Percentiles rank a stretch among this genome's conserved stretches.
These are phyloP conservation scores for Gasterosteus aculeatus DNA, from an alignment of 2,113 vertebrate species.

Conservation along the genomic window DNA sequence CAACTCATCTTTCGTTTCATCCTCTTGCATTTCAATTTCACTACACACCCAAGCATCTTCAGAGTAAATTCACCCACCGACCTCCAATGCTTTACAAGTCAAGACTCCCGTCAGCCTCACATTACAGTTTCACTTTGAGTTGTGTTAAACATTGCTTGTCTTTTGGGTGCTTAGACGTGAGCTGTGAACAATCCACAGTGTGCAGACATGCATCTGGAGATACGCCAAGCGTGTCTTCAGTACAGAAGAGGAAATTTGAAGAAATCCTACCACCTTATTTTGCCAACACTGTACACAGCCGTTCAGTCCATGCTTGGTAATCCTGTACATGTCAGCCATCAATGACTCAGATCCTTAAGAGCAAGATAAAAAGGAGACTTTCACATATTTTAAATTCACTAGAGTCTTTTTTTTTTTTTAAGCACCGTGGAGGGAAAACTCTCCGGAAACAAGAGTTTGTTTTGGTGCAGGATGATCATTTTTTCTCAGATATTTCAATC, in stretches of 20 bases:
- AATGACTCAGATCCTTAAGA: background rate
- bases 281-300: background rate
- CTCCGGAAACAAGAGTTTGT: background rate
- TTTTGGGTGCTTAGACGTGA: constrained; percentile 10
- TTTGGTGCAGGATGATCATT: constrained; percentile 13
- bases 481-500: constrained; percentile 46
- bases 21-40: constrained; percentile 1
- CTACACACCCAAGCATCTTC: background rate
- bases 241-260: constrained; percentile 6
- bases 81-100: constrained; percentile 8
- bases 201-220: constrained; percentile 15
- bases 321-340: background rate
- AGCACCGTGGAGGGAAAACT: background rate
- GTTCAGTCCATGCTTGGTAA: constrained; percentile 26
- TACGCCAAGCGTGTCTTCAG: constrained; percentile 5
- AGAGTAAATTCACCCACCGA: background rate
- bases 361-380: constrained; percentile 18
- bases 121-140: constrained; percentile 31
- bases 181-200: constrained; percentile 10
- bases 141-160: constrained; percentile 6
- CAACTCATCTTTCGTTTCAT: background rate
- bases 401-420: background rate
- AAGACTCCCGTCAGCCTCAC: background rate
- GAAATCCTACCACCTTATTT: background rate
- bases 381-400: constrained; percentile 25